Percentiles rank a stretch among this genome's conserved stretches.
Evolutionary conservation across 92 coral and sea anemone species (phyloP).

Genomic region (Siderastrea radians): DNA sequence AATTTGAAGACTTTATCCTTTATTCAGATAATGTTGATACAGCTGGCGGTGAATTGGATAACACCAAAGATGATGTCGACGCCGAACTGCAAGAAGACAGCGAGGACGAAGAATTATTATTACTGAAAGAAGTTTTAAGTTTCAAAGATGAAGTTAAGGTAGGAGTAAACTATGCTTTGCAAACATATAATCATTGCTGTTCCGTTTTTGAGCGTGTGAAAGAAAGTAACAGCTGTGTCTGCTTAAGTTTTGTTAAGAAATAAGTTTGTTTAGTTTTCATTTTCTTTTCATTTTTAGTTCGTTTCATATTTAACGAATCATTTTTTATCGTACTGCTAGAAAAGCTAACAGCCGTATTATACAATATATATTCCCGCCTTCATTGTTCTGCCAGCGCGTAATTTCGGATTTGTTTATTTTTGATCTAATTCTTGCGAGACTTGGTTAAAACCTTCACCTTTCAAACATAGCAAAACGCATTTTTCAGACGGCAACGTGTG

Average conservation of each 20-base stretch:
- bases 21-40: conserved; percentile 12
- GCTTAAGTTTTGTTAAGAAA: background rate
- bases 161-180: background rate
- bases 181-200: no score
- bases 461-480: no score
- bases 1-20: conserved; percentile 28
- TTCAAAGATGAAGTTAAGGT: conserved; percentile 22
- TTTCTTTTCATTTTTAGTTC: background rate
- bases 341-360: no score
- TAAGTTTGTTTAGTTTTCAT: background rate
- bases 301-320: background rate
- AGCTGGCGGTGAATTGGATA: conserved; percentile 4
- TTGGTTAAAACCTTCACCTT: no score
- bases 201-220: background rate
- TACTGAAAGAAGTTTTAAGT: conserved; percentile 34
- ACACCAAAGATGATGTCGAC: background rate
- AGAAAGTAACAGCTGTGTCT: background rate
- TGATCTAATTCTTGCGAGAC: no score
- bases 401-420: no score
- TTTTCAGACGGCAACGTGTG: no score
- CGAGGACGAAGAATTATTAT: conserved; percentile 21
- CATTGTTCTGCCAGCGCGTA: no score
- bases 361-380: no score
- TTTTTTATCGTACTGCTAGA: background rate
- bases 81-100: background rate